Evolutionary conservation across 2,888 invertebrate species (phyloP).

Genomic region (Drosophila lutescens): DNA sequence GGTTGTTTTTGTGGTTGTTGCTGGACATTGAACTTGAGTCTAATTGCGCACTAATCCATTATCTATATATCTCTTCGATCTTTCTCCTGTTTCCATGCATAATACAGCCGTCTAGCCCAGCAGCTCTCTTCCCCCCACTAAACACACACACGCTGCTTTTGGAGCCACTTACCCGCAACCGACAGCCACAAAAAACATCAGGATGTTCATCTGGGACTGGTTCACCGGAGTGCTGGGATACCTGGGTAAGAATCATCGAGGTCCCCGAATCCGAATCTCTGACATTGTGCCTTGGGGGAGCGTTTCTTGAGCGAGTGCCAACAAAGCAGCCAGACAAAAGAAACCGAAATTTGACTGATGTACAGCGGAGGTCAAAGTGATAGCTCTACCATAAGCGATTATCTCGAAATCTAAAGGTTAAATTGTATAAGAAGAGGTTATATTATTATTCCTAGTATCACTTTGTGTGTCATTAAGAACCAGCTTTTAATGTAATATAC

Average conservation of each 20-base stretch:
- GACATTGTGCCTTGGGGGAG: slow-evolving; percentile 52
- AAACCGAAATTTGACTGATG: slow-evolving; percentile 39
- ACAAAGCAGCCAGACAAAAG: slow-evolving; percentile 75
- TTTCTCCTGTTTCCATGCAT: background rate
- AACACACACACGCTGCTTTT: slow-evolving; percentile 53
- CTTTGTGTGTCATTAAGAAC: background rate
- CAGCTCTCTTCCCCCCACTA: slow-evolving; percentile 61
- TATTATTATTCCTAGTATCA: background rate
- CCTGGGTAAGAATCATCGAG: slow-evolving; percentile 88
- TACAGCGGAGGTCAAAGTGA: slow-evolving; percentile 13
- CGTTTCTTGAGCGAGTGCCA: slow-evolving; percentile 80
- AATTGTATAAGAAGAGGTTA: background rate
- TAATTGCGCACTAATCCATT: slow-evolving; percentile 39
- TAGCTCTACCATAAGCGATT: slow-evolving; percentile 4
- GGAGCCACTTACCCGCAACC: slow-evolving; percentile 45
- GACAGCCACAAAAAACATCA: slow-evolving; percentile 49
- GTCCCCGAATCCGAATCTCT: slow-evolving; percentile 34
- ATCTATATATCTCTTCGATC: slow-evolving; percentile 19
- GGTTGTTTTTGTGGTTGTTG: slow-evolving; percentile 12
- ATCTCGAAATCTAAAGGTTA: background rate
- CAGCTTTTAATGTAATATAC: background rate
- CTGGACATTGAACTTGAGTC: slow-evolving; percentile 67
- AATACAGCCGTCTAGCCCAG: slow-evolving; percentile 48
- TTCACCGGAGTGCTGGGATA: slow-evolving; percentile 97
- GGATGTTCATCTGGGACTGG: slow-evolving; percentile 98